Evolutionary conservation across 2,888 invertebrate species (phyloP).

Genomic region (Camptogramma bilineatum): DNA sequence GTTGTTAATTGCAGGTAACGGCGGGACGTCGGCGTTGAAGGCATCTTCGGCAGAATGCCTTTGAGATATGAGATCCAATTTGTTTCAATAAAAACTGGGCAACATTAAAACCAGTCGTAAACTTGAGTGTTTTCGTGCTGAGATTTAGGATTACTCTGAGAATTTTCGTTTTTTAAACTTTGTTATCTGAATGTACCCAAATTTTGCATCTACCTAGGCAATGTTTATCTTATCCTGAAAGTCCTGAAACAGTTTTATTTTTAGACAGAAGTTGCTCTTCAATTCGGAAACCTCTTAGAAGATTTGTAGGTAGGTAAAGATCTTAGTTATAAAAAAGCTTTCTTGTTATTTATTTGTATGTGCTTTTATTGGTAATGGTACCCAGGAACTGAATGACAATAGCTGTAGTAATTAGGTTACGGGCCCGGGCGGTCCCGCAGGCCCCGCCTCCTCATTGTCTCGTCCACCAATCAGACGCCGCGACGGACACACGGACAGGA

Average conservation of each 20-base stretch:
- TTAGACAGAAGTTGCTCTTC: not conserved
- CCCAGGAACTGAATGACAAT: conserved; percentile 13
- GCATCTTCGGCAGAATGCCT: not conserved
- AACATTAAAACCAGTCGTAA: not conserved
- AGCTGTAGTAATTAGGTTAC: conserved; percentile 13
- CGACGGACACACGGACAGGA: not conserved
- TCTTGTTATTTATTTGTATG: not conserved
- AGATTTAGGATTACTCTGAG: not conserved
- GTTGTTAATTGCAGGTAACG: not conserved
- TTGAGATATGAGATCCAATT: not conserved
- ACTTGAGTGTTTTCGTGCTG: not conserved
- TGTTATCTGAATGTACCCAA: not conserved
- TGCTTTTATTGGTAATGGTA: not conserved
- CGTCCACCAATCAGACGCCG: conserved; percentile 6
- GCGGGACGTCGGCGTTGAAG: not conserved
- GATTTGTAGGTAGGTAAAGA: not conserved
- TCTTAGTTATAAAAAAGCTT: not conserved
- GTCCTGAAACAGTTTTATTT: not conserved
- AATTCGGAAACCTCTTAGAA: not conserved
- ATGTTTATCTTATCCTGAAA: not conserved
- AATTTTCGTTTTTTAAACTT: not conserved
- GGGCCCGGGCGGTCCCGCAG: conserved; percentile 5
- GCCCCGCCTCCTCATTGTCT: conserved; percentile 22
- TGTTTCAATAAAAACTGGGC: not conserved
- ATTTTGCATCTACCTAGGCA: no score